phyloP scores from a whole-genome alignment of 2,797 vertebrate species.

The Caiman crocodilus region DNA sequence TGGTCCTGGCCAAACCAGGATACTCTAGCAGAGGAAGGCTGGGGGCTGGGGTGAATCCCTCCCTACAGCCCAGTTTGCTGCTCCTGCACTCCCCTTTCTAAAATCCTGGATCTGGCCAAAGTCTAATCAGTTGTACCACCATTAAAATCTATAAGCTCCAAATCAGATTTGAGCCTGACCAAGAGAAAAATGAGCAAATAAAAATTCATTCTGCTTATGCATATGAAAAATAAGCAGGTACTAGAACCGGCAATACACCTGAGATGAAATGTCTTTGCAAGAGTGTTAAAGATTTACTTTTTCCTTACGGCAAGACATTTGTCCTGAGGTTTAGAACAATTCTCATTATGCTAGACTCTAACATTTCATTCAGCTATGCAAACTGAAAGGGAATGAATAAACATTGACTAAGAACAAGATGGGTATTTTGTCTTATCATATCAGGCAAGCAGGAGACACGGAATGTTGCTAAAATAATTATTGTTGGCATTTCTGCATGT shows the following conservation, averaged over 20 bases:
- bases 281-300: constrained; percentile 27
- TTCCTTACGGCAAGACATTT: constrained; percentile 41
- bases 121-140: not conserved
- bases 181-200: not conserved
- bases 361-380: constrained; percentile 40
- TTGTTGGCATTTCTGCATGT: constrained; percentile 8
- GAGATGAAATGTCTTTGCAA: constrained; percentile 27
- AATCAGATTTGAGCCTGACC: not conserved
- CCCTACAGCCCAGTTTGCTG: not conserved
- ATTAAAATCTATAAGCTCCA: not conserved
- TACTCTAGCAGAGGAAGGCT: too few species aligned
- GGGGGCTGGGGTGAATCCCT: too few species aligned
- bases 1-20: too few species aligned
- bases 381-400: constrained; percentile 51
- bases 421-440: constrained; percentile 26
- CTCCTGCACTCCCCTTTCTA: too few species aligned
- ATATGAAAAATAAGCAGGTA: not conserved
- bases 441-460: not conserved
- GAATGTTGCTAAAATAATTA: constrained; percentile 33
- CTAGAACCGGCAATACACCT: not conserved
- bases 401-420: constrained; percentile 34
- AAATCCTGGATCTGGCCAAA: not conserved
- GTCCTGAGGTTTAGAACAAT: constrained; percentile 45
- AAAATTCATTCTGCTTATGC: not conserved
- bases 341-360: constrained; percentile 23